These are phyloP conservation scores for Garra rufa DNA, from an alignment of 2,113 vertebrate species.

Conservation along the genomic window DNA sequence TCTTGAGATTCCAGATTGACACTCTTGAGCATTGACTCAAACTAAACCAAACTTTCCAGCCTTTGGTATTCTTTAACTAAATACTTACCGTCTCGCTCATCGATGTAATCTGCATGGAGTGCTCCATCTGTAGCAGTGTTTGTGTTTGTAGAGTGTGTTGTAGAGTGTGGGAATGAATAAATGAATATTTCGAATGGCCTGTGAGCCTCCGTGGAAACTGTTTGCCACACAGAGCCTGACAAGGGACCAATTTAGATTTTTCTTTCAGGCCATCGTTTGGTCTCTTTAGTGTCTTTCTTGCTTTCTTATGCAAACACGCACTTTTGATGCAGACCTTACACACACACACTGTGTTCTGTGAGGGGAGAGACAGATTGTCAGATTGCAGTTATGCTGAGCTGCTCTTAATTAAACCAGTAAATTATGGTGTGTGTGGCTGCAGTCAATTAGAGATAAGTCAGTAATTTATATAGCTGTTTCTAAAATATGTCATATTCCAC, in stretches of 20 bases:
- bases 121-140: constrained; percentile 16
- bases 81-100: constrained; percentile 21
- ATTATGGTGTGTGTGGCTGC: constrained; percentile 56
- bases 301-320: neutral
- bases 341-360: neutral
- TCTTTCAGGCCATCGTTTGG: constrained; percentile 57
- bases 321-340: neutral
- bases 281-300: constrained; percentile 5
- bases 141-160: constrained; percentile 30
- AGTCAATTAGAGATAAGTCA: constrained; percentile 72
- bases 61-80: constrained; percentile 34
- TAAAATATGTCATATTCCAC: constrained; percentile 70
- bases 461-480: constrained; percentile 73
- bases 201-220: constrained; percentile 32
- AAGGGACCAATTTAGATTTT: constrained; percentile 44
- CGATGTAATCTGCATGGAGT: neutral
- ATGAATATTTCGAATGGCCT: constrained; percentile 31
- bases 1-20: constrained; percentile 2
- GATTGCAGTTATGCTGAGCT: constrained; percentile 72
- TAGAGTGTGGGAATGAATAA: neutral
- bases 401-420: constrained; percentile 68
- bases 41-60: constrained; percentile 26
- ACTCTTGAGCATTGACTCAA: constrained; percentile 22
- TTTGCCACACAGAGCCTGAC: constrained; percentile 18
- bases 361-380: neutral